Base-by-base conservation (phyloP, 2,113 vertebrate genomes). In the Aldabrachelys gigantea region DNA sequence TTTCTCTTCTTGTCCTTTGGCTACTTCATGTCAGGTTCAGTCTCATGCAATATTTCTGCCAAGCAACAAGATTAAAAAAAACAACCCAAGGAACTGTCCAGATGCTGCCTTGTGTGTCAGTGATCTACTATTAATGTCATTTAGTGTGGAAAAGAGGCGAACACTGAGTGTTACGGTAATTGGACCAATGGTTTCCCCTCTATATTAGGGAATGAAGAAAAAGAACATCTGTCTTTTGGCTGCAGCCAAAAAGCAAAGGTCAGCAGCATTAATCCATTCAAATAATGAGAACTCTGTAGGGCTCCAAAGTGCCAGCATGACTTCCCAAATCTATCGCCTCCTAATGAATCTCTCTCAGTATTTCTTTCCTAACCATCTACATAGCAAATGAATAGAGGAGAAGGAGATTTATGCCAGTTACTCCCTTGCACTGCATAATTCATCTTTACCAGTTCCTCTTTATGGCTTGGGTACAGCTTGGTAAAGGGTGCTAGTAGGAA, bases 281-380 rank as follows among this genome's bases (percentile, higher is more conserved):
- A 90, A 91, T 94, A 88, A 44, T 90, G 53, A n/a, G 56, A 82
- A 85, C 86, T 91, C 91, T 65, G 83, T 87, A 94, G 80, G 2
- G 65, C 84, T 95, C 87, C 88, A 50, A 79, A 62, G 86, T 97
- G 91, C 83, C 82, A 89, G 82, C 0, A 0, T 38, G 78, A 82
- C 82, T 95, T 85, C 75, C 89, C 92, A 96, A 81, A 95, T 92
- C 84, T 92, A 88, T 94, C 95, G 90, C 92, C 89, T 92, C 90
- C 88, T 82, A 94, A 94, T 95, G 91, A 97, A 81, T 88, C 88
- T 91, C 72, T 89, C 91, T 83, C 69, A 96, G 81, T 91, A 97
- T 97, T 90, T 94, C 57, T 85, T 75, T 88, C 84, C 59, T 91
- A 94, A 88, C 78, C 69, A 94, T 90, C 84, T 87, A 87, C 89